Evolutionary conservation across 1,140 invertebrate species (phyloP).

Genomic region (Drosophila athabasca): DNA sequence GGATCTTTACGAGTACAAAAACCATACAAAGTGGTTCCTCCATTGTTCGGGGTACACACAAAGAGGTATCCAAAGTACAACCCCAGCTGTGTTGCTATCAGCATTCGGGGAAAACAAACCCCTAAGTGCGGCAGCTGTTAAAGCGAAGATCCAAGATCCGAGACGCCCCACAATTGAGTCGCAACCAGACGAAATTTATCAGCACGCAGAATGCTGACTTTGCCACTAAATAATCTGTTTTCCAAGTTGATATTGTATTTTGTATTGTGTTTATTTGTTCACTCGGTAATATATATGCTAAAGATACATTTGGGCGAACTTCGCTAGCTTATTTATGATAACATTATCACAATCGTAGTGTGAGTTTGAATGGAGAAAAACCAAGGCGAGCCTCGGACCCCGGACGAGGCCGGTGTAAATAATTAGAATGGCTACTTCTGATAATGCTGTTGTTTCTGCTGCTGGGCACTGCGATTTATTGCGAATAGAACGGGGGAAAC

Average conservation of each 20-base stretch:
- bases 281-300: conserved; percentile 68
- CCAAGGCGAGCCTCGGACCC: conserved; percentile 43
- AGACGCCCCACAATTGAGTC: conserved; percentile 21
- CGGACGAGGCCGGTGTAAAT: conserved; percentile 23
- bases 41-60: conserved; percentile 28
- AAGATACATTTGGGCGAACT: conserved; percentile 70
- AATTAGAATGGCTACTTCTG: conserved; percentile 37
- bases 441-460: conserved; percentile 42
- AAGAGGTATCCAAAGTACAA: conserved; percentile 49
- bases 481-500: conserved; percentile 50
- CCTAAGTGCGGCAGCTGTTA: no score
- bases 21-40: not conserved
- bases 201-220: conserved; percentile 25
- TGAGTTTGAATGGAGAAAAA: conserved; percentile 45
- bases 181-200: conserved; percentile 25
- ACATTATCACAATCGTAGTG: conserved; percentile 69
- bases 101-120: conserved; percentile 28
- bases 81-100: conserved; percentile 41
- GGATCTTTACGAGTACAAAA: no score
- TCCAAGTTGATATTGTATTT: conserved; percentile 42
- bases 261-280: conserved; percentile 68
- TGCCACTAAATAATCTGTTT: conserved; percentile 33
- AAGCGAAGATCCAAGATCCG: no score
- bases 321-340: conserved; percentile 69
- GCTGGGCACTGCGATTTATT: conserved; percentile 63